Evolutionary conservation across 2,888 invertebrate species (phyloP).

Genomic region (Stenchaetothrips biformis): DNA sequence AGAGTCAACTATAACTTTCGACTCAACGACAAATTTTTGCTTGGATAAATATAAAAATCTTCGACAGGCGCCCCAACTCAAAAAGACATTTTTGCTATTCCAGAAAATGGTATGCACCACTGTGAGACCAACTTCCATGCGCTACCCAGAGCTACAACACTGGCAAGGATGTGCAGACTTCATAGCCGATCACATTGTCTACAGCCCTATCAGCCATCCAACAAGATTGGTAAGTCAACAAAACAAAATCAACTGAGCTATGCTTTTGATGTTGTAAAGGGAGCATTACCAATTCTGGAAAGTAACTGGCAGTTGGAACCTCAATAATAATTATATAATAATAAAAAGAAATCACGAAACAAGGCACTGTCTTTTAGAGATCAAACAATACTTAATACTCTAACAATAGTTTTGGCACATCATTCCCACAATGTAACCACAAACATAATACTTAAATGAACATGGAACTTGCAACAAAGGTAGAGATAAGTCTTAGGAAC

Average conservation of each 20-base stretch:
- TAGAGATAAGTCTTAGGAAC: constrained; percentile 23
- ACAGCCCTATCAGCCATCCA: constrained; percentile 63
- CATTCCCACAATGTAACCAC: constrained; percentile 23
- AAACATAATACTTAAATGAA: constrained; percentile 25
- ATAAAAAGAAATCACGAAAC: constrained; percentile 31
- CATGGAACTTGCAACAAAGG: constrained; percentile 17
- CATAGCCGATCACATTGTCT: constrained; percentile 72
- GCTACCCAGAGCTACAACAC: constrained; percentile 62
- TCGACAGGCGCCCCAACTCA: constrained; percentile 19
- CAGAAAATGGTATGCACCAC: constrained; percentile 88
- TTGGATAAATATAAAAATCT: constrained; percentile 3
- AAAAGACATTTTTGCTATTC: constrained; percentile 38
- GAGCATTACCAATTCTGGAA: constrained; percentile 28
- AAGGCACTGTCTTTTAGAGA: constrained; percentile 23
- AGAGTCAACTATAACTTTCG: constrained; percentile 12
- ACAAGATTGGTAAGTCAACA: constrained; percentile 61
- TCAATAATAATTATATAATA: constrained; percentile 26
- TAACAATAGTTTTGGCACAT: constrained; percentile 23
- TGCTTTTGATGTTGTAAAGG: constrained; percentile 29
- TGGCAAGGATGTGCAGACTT: constrained; percentile 70
- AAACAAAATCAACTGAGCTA: constrained; percentile 26
- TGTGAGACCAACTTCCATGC: constrained; percentile 70
- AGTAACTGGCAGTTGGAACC: constrained; percentile 6
- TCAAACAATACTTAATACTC: constrained; percentile 22
- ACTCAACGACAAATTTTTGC: constrained; percentile 13